Evolutionary conservation across 1,140 invertebrate genomes (phyloP).

Genomic region (roundworm (Caenorhabditis elegans)): DNA sequence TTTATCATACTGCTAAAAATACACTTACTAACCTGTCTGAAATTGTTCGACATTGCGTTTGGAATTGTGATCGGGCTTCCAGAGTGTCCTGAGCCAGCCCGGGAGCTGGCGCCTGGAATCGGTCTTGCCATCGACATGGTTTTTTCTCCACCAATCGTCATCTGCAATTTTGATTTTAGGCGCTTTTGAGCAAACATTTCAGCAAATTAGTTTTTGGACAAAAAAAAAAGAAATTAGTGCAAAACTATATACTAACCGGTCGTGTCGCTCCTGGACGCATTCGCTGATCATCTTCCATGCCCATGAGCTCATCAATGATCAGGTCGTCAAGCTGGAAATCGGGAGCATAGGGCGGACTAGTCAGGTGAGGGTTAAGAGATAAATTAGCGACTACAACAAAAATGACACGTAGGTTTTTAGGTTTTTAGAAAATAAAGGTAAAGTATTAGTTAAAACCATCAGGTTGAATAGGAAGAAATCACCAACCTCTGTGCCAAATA

Average conservation of each 20-base stretch:
- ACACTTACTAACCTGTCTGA: constrained; percentile 20
- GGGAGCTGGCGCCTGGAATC: constrained; percentile 8
- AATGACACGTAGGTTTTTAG: too few relatives aligned
- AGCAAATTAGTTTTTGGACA: not conserved
- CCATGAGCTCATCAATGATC: constrained; percentile 64
- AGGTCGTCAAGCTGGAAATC: constrained; percentile 56
- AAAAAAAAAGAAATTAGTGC: not conserved
- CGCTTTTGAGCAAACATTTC: too few relatives aligned
- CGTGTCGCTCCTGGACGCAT: constrained; percentile 13
- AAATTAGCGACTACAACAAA: too few relatives aligned
- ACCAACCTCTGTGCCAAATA: not conserved
- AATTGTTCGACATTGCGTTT: not conserved
- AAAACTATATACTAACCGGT: constrained; percentile 38
- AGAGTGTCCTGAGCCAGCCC: constrained; percentile 34
- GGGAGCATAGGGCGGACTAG: too few relatives aligned
- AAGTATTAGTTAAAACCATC: too few relatives aligned
- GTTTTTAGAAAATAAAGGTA: too few relatives aligned
- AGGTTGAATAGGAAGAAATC: too few relatives aligned
- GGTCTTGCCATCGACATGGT: constrained; percentile 35
- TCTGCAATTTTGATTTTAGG: not conserved
- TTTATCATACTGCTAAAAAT: too few relatives aligned
- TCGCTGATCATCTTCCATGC: constrained; percentile 60
- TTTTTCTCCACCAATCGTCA: not conserved
- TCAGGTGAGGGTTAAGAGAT: too few relatives aligned
- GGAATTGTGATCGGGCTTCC: constrained; percentile 35